Percentiles rank a stretch among this genome's conserved stretches.
phyloP scores from a whole-genome alignment of 1,140 invertebrate genomes.

The Lethrus apterus region DNA sequence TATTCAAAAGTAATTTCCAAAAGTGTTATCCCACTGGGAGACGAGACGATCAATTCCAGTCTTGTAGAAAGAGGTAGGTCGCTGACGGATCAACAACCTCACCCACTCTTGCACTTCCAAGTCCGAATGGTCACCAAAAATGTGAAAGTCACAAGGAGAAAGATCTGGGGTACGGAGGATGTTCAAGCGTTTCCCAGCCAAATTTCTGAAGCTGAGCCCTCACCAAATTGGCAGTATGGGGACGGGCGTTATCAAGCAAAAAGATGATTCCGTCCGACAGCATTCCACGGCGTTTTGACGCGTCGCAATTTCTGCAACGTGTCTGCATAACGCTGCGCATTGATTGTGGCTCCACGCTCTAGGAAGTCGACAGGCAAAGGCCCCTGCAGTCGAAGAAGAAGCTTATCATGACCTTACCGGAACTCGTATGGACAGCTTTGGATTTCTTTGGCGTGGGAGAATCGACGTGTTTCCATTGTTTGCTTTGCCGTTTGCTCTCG shows the following conservation, averaged over 20 bases:
- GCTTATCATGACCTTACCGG: slow-evolving; percentile 1
- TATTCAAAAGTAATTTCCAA: no score
- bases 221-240: background rate
- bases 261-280: slow-evolving; percentile 1
- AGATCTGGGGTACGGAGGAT: background rate
- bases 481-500: background rate
- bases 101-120: no score
- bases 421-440: slow-evolving; percentile 1
- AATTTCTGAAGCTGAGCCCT: no score
- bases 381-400: slow-evolving; percentile 1
- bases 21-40: no score
- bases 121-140: slow-evolving; percentile 17
- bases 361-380: slow-evolving; percentile 1
- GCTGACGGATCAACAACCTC: no score
- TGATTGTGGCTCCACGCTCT: slow-evolving; percentile 1
- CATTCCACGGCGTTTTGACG: background rate
- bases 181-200: no score
- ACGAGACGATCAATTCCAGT: no score
- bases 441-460: background rate
- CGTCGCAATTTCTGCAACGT: background rate
- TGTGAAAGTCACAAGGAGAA: slow-evolving; percentile 1
- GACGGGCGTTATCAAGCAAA: background rate
- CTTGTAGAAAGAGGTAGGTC: no score
- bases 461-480: background rate
- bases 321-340: background rate